Conservation (phyloP, 2,888 invertebrate species). For the Cataglyphis livida region DNA sequence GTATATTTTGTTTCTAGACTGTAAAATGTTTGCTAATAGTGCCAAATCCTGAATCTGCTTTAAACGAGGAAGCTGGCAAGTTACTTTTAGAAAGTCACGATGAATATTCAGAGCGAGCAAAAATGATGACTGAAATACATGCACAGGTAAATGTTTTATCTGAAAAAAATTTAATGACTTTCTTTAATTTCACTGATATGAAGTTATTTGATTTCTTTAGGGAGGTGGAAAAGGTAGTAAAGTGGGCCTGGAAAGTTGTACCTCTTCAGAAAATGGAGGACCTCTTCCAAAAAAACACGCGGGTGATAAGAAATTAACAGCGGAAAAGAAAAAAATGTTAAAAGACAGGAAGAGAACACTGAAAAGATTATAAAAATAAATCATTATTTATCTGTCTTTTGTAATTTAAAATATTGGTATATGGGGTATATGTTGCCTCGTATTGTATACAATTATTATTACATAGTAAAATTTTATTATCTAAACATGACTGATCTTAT, state of each 20-base stretch:
- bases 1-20: conserved; percentile 87
- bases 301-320: conserved; percentile 91
- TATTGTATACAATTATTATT: conserved; percentile 79
- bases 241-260: conserved; percentile 84
- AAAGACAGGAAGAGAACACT: conserved; percentile 95
- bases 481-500: conserved; percentile 80
- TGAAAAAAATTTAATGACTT: neutral
- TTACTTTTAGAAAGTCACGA: conserved; percentile 96
- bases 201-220: conserved; percentile 60
- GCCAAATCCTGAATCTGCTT: conserved; percentile 98
- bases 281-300: conserved; percentile 95
- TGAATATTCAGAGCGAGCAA: conserved; percentile 95
- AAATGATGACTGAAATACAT: conserved; percentile 97
- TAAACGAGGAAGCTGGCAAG: conserved; percentile 98
- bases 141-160: conserved; percentile 88
- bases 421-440: conserved; percentile 78
- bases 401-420: conserved; percentile 80
- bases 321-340: conserved; percentile 91
- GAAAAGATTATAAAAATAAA: conserved; percentile 91
- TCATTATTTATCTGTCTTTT: conserved; percentile 71
- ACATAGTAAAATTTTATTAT: conserved; percentile 80
- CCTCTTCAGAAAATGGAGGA: conserved; percentile 87
- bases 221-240: conserved; percentile 84
- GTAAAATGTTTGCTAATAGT: conserved; percentile 98
- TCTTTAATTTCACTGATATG: conserved; percentile 56